phyloP scores from a whole-genome alignment of 2,113 vertebrate genomes.

The Rhagologus leucostigma region DNA sequence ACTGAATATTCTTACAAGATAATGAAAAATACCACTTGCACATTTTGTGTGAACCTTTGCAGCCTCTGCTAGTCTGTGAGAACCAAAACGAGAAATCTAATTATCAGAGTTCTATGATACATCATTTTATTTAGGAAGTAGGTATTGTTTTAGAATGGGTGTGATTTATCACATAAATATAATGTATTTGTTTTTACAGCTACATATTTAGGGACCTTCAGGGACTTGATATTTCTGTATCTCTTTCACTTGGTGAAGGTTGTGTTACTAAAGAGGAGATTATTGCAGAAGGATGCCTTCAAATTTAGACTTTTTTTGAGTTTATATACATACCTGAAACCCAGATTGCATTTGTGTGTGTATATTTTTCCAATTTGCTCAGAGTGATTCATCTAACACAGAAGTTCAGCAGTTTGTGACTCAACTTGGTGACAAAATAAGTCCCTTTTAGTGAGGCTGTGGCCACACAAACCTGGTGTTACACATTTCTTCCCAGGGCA shows the following conservation, averaged over 20 bases:
- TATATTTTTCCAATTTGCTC: not conserved
- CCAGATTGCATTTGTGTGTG: not conserved
- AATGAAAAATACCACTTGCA: not conserved
- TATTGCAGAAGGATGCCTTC: not conserved
- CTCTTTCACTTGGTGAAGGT: not conserved
- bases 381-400: not conserved
- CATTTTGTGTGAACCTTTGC: not conserved
- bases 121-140: not conserved
- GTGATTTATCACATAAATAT: not conserved
- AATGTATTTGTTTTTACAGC: not conserved
- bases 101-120: not conserved
- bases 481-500: slow-evolving; percentile 77
- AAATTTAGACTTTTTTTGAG: not conserved
- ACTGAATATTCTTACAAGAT: not conserved
- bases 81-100: not conserved
- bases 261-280: not conserved
- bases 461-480: not conserved
- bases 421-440: not conserved
- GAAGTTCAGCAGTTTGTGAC: not conserved
- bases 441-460: not conserved
- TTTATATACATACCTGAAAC: not conserved
- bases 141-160: not conserved
- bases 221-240: not conserved
- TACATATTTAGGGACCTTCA: not conserved
- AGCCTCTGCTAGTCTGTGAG: not conserved